Evolutionary conservation across 2,113 vertebrate species (phyloP).

Genomic region (chimpanzee (Pan troglodytes)): DNA sequence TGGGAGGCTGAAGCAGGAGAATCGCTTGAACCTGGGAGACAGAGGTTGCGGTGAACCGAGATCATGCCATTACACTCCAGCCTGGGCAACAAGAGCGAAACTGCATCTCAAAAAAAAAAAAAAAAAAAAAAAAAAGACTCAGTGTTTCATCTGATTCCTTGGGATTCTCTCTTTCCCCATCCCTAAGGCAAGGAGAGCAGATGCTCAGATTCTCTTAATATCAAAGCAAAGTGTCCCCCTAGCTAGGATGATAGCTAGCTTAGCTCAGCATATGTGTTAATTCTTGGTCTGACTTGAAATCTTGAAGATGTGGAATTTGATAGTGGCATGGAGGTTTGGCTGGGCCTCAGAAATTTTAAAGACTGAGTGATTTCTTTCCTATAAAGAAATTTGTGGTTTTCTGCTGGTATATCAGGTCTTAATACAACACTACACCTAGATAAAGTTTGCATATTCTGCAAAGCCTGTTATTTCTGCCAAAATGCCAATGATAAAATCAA

Average conservation of each 20-base stretch:
- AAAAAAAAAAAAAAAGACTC: not conserved
- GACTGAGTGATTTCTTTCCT: not conserved
- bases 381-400: not conserved
- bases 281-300: slow-evolving; percentile 7
- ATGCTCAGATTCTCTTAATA: not conserved
- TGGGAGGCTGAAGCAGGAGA: no score
- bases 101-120: no score
- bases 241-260: not conserved
- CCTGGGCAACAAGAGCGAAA: no score
- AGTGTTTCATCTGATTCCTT: not conserved
- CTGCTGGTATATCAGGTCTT: not conserved
- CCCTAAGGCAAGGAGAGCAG: not conserved
- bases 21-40: no score
- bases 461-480: not conserved
- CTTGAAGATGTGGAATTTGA: slow-evolving; percentile 20
- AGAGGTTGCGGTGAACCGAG: no score
- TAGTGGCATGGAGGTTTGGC: not conserved
- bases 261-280: not conserved
- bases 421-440: not conserved
- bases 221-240: not conserved
- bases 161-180: not conserved
- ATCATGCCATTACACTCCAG: no score
- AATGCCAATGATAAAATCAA: not conserved
- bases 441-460: not conserved
- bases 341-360: not conserved